Evolutionary conservation across 2,888 invertebrate genomes (phyloP), one percentile per base, ranked within the genome.

Genomic region (Carpatolechia fugitivella): DNA sequence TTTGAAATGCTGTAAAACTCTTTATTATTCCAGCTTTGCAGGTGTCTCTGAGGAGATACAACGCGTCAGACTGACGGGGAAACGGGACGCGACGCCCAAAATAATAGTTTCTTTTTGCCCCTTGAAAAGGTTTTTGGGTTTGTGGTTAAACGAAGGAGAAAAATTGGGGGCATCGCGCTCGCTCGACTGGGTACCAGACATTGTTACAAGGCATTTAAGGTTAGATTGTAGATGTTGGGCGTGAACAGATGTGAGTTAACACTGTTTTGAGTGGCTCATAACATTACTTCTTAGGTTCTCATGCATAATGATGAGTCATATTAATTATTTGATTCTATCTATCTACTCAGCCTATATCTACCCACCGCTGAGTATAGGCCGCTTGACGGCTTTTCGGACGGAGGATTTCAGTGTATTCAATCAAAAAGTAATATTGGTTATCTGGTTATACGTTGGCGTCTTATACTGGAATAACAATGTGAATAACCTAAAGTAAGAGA

Each of bases 1-100:
- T 88, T 86, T 83, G 83, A 78, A 82, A 76, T 82, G 83, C 76
- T 85, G 87, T 88, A 85, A 87, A 87, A 87, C 82, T 86, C 85
- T 85, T 86, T 87, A 88, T 87, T 88, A 88, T 89, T 88, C 86
- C 75, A 78, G 80, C 78, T 85, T 80, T 78, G 79, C 85, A 87
- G 86, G 85, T 89, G 82, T 85, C 87, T 85, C 83, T 55, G 66
- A 69, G 78, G 85, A 80, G 76, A 80, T 78, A 80, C 82, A 82
- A 72, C 74, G 72, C 72, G 71, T 65, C 68, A 64, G 76, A 74
- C 74, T 79, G 82, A 80, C 79, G 75, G 70, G 61, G 63, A 68
- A 68, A 75, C 64, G 68, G 64, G 61, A 67, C 62, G 57, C 61
- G 59, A 57, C 62, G 58, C 67, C 71, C 64, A 62, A 75, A 74